phyloP scores from a whole-genome alignment of 1,140 invertebrate species.

The Drosophila repleta region DNA sequence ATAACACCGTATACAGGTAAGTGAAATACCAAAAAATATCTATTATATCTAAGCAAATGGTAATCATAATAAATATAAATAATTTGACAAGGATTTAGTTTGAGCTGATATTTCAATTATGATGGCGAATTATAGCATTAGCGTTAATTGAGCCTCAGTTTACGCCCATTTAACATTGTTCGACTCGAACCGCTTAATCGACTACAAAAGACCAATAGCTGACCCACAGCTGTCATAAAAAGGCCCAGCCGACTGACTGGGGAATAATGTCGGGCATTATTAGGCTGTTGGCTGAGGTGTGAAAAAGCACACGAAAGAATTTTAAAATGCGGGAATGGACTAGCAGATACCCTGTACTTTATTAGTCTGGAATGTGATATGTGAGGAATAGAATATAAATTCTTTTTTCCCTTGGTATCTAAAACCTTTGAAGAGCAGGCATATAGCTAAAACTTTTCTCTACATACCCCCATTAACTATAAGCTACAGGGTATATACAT shows the following conservation, averaged over 20 bases:
- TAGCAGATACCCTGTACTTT: constrained; percentile 4
- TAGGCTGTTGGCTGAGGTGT: constrained; percentile 65
- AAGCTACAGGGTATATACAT: constrained; percentile 6
- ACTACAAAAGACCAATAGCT: constrained; percentile 45
- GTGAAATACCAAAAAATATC: constrained; percentile 8
- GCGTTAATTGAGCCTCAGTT: constrained; percentile 19
- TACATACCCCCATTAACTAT: neutral
- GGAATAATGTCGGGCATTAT: constrained; percentile 25
- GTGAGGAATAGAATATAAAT: too few species aligned
- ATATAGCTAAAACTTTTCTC: too few species aligned
- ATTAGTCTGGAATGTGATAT: too few species aligned
- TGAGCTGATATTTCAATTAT: constrained; percentile 22
- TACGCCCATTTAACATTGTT: neutral
- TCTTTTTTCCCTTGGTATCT: too few species aligned
- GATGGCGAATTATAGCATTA: constrained; percentile 12
- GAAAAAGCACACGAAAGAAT: constrained; percentile 46
- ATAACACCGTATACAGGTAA: constrained; percentile 82
- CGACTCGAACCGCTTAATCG: constrained; percentile 53
- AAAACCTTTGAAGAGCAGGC: neutral
- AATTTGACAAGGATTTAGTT: neutral
- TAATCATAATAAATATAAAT: neutral
- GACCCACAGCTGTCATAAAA: constrained; percentile 50
- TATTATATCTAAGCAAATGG: neutral
- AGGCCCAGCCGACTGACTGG: neutral
- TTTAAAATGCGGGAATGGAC: neutral